Evolutionary conservation across 1,140 invertebrate species (phyloP), one percentile per base, ranked within the genome.

Genomic region (Psilanteris sp.): DNA sequence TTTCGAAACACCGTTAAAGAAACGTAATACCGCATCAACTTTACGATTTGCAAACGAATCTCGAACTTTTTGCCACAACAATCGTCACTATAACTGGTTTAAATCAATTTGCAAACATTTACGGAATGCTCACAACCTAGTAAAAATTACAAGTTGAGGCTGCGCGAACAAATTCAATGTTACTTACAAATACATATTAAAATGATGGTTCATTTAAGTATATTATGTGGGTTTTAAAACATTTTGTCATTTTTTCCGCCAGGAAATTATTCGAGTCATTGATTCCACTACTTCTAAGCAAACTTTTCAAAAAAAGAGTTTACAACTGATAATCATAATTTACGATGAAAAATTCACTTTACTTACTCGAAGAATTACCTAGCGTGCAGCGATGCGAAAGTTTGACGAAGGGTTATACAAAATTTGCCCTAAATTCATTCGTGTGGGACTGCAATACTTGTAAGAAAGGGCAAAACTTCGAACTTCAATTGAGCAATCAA

Each of bases 401-500:
- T 68, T 57, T 68, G 1, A 2, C 1, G 31, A 52, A 50, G 44
- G 34, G 32, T 59, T 59, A 52, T 44, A 43, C 15, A 39, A 39
- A 54, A 31, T 2, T 24, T 0, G 36, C 10, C 64, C 46, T 20
- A 24, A 46, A 71, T 62, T 62, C 24, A 52, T 52, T 44, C 26
- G 13, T 13, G 4, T 22, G 20, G 22, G 20, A 36, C 13, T 20
- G 13, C 10, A 22, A 32, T 70, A n/a, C 32, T 27, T 27, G 41
- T 55, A 41, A 64, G 50, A 57, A 72, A 52, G 36, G 48, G 41
- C 55, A 18, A 75, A 75, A 61, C 37, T 74, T 34, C 13, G 24
- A 39, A 31, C 52, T 68, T 72, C 39, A 62, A 64, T 72, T 59
- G 62, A 62, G 41, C 75, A 80, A 80, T 80, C 78, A 80, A 71